Conservation (phyloP, 2,797 vertebrate species). For the Alcedo quadribrachys region DNA sequence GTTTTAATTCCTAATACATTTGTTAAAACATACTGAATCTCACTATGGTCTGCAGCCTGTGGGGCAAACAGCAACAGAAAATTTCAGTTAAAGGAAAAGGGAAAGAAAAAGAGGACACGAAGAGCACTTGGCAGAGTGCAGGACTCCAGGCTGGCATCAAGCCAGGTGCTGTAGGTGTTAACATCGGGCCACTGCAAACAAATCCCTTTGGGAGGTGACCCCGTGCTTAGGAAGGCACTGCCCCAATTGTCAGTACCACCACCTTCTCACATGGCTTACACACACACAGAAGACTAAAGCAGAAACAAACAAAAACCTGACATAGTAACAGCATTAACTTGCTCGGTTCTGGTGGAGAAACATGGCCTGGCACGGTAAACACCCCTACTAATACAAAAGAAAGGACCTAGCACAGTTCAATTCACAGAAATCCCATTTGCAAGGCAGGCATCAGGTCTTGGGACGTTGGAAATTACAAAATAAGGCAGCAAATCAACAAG, state of each 20-base stretch:
- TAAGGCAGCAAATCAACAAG: neutral
- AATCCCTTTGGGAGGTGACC: neutral
- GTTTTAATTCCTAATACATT: neutral
- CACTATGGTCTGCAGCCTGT: neutral
- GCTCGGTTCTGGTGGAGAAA: neutral
- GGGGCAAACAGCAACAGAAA: neutral
- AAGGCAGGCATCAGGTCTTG: accelerated
- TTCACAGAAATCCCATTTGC: neutral
- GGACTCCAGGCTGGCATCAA: neutral
- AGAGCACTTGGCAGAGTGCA: neutral
- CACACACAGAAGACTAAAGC: accelerated
- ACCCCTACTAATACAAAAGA: neutral
- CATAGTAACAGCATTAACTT: neutral
- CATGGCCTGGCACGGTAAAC: neutral
- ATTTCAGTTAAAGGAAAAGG: neutral
- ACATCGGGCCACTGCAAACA: neutral
- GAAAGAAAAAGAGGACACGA: neutral
- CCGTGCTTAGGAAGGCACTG: too few relatives aligned
- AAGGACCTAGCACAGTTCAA: neutral
- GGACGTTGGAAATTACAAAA: neutral
- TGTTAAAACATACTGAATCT: neutral
- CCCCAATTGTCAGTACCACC: neutral
- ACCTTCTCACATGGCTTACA: neutral
- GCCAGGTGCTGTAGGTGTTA: neutral
- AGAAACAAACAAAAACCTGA: neutral